Evolutionary conservation across 1,140 invertebrate species (phyloP).

Genomic region (Drosophila pseudoobscura): DNA sequence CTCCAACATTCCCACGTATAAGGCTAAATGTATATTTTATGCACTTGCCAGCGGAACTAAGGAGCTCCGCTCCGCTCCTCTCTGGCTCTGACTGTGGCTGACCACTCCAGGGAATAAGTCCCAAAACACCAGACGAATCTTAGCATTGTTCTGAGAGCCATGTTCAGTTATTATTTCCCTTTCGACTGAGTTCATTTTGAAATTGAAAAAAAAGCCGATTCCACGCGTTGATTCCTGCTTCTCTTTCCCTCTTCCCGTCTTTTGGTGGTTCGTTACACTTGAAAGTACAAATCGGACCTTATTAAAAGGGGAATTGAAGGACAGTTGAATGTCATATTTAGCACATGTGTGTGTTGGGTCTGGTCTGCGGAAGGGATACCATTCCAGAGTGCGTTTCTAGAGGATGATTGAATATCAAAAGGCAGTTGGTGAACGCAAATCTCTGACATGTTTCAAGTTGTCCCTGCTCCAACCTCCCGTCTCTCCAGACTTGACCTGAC

Average conservation of each 20-base stretch:
- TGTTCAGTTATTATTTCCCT: too few relatives aligned
- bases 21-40: conserved; percentile 42
- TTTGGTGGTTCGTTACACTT: conserved; percentile 47
- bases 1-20: conserved; percentile 11
- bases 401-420: conserved; percentile 80
- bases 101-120: conserved; percentile 15
- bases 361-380: conserved; percentile 4
- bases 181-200: too few relatives aligned
- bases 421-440: conserved; percentile 73
- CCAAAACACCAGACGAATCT: too few relatives aligned
- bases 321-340: conserved; percentile 47
- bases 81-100: conserved; percentile 2
- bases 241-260: background rate
- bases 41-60: conserved; percentile 6
- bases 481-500: conserved; percentile 1
- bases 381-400: conserved; percentile 49
- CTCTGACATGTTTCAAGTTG: conserved; percentile 67
- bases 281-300: conserved; percentile 56
- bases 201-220: background rate
- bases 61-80: conserved; percentile 1
- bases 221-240: conserved; percentile 13
- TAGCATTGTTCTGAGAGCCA: too few relatives aligned
- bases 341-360: conserved; percentile 8
- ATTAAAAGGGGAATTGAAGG: conserved; percentile 72
- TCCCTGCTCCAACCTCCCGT: conserved; percentile 5